phyloP scores from a whole-genome alignment of 2,888 invertebrate genomes.

The Brenthis hecate region DNA sequence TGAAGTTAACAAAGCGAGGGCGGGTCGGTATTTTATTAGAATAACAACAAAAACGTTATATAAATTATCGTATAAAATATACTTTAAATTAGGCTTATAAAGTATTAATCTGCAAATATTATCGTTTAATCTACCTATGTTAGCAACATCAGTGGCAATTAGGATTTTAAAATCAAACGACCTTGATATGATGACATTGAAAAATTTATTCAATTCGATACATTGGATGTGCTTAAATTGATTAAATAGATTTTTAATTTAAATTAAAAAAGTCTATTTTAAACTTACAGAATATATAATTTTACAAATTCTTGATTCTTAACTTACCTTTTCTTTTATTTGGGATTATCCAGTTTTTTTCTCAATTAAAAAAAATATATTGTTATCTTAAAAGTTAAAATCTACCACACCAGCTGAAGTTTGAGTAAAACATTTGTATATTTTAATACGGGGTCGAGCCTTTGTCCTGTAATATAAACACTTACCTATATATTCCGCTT shows the following conservation, averaged over 20 bases:
- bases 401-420: not conserved
- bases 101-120: not conserved
- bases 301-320: no score
- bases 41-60: no score
- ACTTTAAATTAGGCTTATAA: not conserved
- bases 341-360: not conserved
- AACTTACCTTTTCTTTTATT: no score
- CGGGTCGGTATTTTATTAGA: no score
- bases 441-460: constrained; percentile 7
- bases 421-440: not conserved
- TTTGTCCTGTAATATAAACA: constrained; percentile 19
- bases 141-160: not conserved
- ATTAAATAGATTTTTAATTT: not conserved
- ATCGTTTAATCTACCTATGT: not conserved
- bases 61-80: not conserved
- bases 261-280: no score
- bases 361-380: not conserved
- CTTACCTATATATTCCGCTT: not conserved
- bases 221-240: not conserved
- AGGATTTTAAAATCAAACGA: constrained; percentile 4
- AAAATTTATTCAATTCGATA: not conserved
- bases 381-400: no score
- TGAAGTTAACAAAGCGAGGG: no score
- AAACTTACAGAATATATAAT: no score
- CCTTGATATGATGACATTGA: constrained; percentile 3